phyloP scores from a whole-genome alignment of 2,113 vertebrate species.

The Grammomys dolichurus region DNA sequence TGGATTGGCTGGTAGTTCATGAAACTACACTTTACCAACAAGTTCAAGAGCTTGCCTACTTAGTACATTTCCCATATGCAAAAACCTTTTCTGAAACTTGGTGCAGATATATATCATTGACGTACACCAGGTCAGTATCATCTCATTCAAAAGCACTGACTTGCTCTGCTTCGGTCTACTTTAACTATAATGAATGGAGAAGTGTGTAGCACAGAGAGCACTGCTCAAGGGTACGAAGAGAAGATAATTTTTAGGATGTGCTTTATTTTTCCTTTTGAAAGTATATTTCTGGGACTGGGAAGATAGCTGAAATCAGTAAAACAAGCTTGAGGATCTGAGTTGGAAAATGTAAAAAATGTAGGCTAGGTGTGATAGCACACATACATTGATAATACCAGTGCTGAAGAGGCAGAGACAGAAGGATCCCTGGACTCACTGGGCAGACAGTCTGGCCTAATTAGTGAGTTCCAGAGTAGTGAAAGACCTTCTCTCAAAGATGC shows the following conservation, averaged over 20 bases:
- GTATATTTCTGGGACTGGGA: neutral
- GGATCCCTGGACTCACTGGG: neutral
- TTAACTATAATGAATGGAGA: neutral
- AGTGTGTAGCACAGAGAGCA: neutral
- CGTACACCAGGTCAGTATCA: neutral
- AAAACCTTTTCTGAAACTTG: slow-evolving; percentile 40
- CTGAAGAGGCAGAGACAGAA: neutral
- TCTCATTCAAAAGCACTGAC: neutral
- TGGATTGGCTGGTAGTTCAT: slow-evolving; percentile 54
- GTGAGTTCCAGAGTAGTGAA: neutral
- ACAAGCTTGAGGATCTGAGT: neutral
- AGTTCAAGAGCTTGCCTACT: neutral
- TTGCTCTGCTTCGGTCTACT: neutral
- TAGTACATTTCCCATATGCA: neutral
- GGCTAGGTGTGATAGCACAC: neutral
- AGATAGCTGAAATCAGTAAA: neutral
- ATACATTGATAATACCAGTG: neutral
- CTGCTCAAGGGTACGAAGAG: neutral
- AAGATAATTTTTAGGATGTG: slow-evolving; percentile 36
- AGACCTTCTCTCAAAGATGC: neutral
- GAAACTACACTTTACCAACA: slow-evolving; percentile 60
- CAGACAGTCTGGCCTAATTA: neutral
- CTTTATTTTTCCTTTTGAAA: slow-evolving; percentile 48
- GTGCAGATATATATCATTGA: neutral
- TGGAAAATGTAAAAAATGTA: neutral